Conservation (phyloP, 2,888 invertebrate genomes). For the Urechis unicinctus region DNA sequence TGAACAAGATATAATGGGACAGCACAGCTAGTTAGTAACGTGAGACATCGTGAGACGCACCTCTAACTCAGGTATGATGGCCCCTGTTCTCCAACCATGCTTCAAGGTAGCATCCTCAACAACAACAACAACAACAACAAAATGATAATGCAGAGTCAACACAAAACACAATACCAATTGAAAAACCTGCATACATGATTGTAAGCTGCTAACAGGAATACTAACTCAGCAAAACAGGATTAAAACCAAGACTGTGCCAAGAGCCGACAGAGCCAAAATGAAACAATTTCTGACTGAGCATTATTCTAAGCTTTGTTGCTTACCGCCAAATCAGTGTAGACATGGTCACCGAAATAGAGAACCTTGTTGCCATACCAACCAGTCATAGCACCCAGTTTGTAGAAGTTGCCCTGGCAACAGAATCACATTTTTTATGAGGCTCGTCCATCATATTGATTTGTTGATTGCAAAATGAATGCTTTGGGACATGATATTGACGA, state of each 20-base stretch:
- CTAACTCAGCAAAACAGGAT: no score
- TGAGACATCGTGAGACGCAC: no score
- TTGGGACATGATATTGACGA: neutral
- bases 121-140: neutral
- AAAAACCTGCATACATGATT: neutral
- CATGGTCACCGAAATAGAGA: constrained; percentile 96
- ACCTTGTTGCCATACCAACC: constrained; percentile 88
- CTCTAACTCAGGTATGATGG: constrained; percentile 88
- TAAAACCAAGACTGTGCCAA: no score
- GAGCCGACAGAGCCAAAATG: neutral
- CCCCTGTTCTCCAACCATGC: constrained; percentile 96
- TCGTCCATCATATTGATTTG: neutral
- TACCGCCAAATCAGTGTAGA: constrained; percentile 85
- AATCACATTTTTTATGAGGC: neutral
- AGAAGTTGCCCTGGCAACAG: constrained; percentile 75
- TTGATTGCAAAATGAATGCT: neutral
- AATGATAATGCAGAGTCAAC: neutral
- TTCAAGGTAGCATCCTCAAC: constrained; percentile 77
- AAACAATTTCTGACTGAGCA: neutral
- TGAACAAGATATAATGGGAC: no score
- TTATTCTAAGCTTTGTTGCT: constrained; percentile 16
- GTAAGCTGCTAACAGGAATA: neutral
- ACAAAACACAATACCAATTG: neutral
- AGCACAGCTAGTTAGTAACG: no score
- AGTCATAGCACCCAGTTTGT: constrained; percentile 82